These are phyloP conservation scores for Caradrina clavipalpis DNA, from an alignment of 2,888 invertebrate genomes.

Conservation along the genomic window DNA sequence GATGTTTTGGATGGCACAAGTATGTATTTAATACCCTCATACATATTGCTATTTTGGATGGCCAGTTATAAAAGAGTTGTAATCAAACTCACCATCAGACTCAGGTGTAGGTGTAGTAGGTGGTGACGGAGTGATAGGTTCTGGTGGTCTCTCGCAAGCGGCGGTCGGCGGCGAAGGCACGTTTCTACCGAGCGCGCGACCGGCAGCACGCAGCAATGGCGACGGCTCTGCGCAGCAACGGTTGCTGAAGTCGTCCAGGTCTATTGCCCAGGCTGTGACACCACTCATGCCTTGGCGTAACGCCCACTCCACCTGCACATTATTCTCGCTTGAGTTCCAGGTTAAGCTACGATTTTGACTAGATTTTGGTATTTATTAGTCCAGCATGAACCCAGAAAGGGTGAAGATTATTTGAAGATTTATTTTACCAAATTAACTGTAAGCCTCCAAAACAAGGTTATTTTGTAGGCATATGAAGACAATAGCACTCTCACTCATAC, in stretches of 20 bases:
- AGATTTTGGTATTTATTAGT: neutral
- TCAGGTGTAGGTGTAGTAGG: conserved; percentile 93
- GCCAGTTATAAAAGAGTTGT: neutral
- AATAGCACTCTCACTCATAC: no score
- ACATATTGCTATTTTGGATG: neutral
- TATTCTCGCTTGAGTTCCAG: neutral
- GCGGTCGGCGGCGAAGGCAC: conserved; percentile 88
- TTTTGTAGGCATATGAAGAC: neutral
- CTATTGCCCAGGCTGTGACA: conserved; percentile 96
- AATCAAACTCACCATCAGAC: conserved; percentile 78
- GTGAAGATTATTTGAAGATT: no score
- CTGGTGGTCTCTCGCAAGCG: conserved; percentile 93
- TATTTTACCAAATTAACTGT: neutral
- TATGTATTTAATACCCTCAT: no score
- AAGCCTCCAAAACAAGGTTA: neutral
- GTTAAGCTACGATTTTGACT: no score
- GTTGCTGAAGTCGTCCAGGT: conserved; percentile 96
- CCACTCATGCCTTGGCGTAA: conserved; percentile 94
- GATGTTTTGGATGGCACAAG: no score
- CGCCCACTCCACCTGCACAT: conserved; percentile 93
- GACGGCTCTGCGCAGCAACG: conserved; percentile 95
- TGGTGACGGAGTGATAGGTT: conserved; percentile 94
- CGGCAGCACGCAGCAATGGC: conserved; percentile 94
- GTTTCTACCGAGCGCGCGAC: conserved; percentile 93
- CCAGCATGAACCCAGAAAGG: neutral